A percentile compares a stretch with the other conserved stretches of the same genome.
phyloP scores from a whole-genome alignment of 2,888 invertebrate species.

The Nomada hirtipes region DNA sequence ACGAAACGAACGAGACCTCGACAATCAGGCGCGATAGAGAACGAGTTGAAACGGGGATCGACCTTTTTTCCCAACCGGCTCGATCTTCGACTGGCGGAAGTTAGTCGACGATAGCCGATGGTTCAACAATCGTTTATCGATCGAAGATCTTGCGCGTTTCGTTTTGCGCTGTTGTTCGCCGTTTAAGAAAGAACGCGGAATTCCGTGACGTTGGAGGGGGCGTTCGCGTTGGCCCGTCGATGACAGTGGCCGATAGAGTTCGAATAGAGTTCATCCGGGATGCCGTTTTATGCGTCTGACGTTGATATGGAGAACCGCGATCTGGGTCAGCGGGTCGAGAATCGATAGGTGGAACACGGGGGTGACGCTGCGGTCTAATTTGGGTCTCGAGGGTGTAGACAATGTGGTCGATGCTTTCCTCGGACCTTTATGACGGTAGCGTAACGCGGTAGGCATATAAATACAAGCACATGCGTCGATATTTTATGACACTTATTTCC shows the following conservation, averaged over 20 bases:
- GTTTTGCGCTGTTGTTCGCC: conserved; percentile 20
- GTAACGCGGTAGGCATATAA: too few species aligned
- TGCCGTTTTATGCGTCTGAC: conserved; percentile 16
- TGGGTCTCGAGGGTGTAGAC: not conserved
- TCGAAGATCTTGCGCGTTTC: conserved; percentile 35
- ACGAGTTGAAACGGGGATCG: not conserved
- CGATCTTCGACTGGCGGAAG: conserved; percentile 33
- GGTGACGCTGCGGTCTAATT: conserved; percentile 4
- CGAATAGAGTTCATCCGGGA: conserved; percentile 25
- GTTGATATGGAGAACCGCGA: conserved; percentile 6
- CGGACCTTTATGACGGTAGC: not conserved
- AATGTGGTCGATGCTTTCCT: not conserved
- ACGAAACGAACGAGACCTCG: not conserved
- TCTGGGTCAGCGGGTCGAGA: conserved; percentile 27
- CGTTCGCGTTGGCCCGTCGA: not conserved
- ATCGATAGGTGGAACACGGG: conserved; percentile 20
- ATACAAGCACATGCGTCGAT: too few species aligned
- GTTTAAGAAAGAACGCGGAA: not conserved
- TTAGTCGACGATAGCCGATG: conserved; percentile 32
- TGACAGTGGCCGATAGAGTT: conserved; percentile 2
- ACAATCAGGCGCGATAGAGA: not conserved
- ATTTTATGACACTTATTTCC: too few species aligned
- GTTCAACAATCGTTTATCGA: conserved; percentile 64
- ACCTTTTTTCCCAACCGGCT: not conserved
- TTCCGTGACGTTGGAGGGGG: conserved; percentile 1